phyloP scores from a whole-genome alignment of 2,113 vertebrate genomes.

The Cebidichthys violaceus region DNA sequence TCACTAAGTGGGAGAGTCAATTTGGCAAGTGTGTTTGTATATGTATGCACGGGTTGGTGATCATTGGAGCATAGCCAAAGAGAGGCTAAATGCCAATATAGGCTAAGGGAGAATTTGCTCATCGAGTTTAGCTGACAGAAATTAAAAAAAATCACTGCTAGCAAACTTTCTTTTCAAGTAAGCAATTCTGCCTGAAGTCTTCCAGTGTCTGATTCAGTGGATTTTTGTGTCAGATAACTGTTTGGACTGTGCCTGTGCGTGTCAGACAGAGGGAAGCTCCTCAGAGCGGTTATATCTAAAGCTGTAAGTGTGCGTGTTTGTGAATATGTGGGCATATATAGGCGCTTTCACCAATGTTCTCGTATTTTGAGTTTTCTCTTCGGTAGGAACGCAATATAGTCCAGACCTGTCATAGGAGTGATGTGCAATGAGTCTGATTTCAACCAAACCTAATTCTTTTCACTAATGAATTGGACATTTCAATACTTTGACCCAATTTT shows the following conservation, averaged over 20 bases:
- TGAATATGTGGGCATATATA: background rate
- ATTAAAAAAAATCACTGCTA: background rate
- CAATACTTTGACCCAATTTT: background rate
- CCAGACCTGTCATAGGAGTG: background rate
- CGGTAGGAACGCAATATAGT: background rate
- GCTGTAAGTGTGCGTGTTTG: background rate
- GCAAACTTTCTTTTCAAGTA: background rate
- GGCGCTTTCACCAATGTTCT: background rate
- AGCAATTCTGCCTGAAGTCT: background rate
- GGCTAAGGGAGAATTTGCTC: conserved; percentile 7
- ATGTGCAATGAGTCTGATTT: background rate
- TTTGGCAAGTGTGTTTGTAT: conserved; percentile 28
- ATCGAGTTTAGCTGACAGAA: background rate
- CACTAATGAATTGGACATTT: background rate
- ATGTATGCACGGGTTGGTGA: background rate
- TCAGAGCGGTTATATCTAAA: background rate
- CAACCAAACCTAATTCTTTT: background rate
- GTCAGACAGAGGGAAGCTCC: background rate
- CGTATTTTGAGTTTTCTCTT: background rate
- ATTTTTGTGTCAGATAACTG: background rate
- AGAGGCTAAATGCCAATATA: conserved; percentile 9
- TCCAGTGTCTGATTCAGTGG: background rate
- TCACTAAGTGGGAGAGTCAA: background rate
- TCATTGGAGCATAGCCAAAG: conserved; percentile 14
- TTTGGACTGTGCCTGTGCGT: background rate